Conservation (phyloP, 2,797 vertebrate species). For the Sebastes matsubarae region DNA sequence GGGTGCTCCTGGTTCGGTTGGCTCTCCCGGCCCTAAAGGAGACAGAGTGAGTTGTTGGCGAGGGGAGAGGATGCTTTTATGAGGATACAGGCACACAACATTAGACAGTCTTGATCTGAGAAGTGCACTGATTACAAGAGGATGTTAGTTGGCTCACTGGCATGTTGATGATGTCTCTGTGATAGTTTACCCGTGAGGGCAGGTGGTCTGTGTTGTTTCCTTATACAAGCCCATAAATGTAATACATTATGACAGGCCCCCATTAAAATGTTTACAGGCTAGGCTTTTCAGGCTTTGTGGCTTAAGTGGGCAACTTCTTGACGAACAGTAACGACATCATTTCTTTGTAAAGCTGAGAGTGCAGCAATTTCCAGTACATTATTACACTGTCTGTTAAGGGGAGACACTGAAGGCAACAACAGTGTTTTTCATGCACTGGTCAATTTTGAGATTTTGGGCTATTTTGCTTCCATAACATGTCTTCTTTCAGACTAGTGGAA, state of each 20-base stretch:
- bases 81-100: not conserved
- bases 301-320: not conserved
- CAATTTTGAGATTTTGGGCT: not conserved
- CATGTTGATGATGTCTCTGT: not conserved
- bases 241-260: not conserved
- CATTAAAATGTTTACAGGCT: not conserved
- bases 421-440: not conserved
- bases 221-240: too few relatives aligned
- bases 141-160: not conserved
- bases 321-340: not conserved
- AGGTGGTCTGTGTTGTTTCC: not conserved
- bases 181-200: not conserved
- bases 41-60: constrained; percentile 72
- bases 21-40: constrained; percentile 77
- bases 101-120: not conserved
- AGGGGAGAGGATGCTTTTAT: not conserved
- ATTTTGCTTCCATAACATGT: too few relatives aligned
- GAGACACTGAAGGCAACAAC: not conserved
- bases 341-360: not conserved
- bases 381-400: not conserved
- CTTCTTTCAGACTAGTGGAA: not conserved
- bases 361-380: not conserved
- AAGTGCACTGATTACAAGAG: not conserved
- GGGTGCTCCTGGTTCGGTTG: constrained; percentile 75
- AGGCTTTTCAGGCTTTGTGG: not conserved